Evolutionary conservation across 2,797 vertebrate species (phyloP).

Genomic region (Hypotaenidia philippensis): DNA sequence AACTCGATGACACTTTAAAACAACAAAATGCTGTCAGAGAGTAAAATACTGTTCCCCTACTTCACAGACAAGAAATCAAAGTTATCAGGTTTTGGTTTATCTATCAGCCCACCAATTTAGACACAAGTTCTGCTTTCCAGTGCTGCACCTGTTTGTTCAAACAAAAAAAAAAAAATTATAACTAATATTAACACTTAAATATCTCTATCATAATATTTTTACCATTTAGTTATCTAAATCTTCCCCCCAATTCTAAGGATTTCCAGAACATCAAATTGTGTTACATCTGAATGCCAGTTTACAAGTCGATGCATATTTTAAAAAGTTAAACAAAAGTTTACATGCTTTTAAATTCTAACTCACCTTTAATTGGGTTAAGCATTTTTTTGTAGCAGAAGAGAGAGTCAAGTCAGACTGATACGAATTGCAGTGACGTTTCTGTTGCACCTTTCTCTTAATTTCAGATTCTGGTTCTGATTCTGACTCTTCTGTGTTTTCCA

Average conservation of each 20-base stretch:
- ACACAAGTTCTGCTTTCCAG: neutral
- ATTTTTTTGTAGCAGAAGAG: slow-evolving; percentile 77
- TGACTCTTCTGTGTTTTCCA: slow-evolving; percentile 77
- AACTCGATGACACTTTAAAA: neutral
- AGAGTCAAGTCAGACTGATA: slow-evolving; percentile 60
- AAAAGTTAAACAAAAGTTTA: neutral
- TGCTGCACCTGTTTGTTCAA: neutral
- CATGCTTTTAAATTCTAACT: slow-evolving; percentile 14
- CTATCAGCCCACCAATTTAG: neutral
- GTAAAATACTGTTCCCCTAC: neutral
- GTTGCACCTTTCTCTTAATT: slow-evolving; percentile 82
- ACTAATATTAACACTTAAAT: neutral
- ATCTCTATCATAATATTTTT: neutral
- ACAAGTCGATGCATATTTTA: too few species aligned
- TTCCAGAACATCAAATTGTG: neutral
- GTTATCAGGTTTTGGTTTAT: neutral
- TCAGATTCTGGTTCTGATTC: slow-evolving; percentile 75
- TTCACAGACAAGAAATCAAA: neutral
- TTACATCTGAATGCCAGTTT: neutral
- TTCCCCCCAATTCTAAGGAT: neutral
- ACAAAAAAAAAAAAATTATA: neutral
- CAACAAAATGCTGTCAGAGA: neutral
- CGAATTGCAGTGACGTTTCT: slow-evolving; percentile 75
- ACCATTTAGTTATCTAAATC: neutral
- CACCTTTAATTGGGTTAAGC: slow-evolving; percentile 80